Percentiles rank a stretch among this genome's conserved stretches.
Evolutionary conservation across 2,113 vertebrate genomes (phyloP).

Genomic region (Acanthisitta chloris): DNA sequence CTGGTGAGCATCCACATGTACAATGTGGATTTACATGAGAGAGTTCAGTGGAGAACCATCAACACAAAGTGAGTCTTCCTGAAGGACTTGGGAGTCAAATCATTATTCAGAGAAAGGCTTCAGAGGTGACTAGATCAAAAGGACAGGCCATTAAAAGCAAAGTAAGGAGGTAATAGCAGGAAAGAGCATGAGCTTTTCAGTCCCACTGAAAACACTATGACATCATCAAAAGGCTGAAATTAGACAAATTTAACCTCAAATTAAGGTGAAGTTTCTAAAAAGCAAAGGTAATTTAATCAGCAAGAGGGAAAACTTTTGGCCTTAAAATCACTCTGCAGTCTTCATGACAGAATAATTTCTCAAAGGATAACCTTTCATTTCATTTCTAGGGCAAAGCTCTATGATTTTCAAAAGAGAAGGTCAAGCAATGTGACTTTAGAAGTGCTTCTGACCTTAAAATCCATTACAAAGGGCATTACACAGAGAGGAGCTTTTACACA

Average conservation of each 20-base stretch:
- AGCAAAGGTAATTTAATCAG: neutral
- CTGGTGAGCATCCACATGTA: rapidly evolving
- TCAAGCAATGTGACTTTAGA: neutral
- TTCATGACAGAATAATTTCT: neutral
- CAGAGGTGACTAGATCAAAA: neutral
- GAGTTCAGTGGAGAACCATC: neutral
- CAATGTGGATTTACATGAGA: neutral
- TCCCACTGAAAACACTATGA: neutral
- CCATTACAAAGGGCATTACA: neutral
- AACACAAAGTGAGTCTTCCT: neutral
- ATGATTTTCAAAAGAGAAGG: neutral
- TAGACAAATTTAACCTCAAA: neutral
- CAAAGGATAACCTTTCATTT: neutral
- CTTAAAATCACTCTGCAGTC: neutral
- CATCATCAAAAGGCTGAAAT: neutral
- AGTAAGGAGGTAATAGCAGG: neutral
- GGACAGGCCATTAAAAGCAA: neutral
- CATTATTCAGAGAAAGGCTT: neutral
- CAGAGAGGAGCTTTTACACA: neutral
- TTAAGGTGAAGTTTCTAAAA: neutral
- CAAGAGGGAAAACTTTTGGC: neutral
- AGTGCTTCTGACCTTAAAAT: neutral
- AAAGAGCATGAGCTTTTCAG: neutral
- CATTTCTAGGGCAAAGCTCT: neutral
- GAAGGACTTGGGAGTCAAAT: neutral